Evolutionary conservation across 2,888 invertebrate species (phyloP), one percentile per base, ranked within the genome.

Genomic region (Oligia fasciuncula): DNA sequence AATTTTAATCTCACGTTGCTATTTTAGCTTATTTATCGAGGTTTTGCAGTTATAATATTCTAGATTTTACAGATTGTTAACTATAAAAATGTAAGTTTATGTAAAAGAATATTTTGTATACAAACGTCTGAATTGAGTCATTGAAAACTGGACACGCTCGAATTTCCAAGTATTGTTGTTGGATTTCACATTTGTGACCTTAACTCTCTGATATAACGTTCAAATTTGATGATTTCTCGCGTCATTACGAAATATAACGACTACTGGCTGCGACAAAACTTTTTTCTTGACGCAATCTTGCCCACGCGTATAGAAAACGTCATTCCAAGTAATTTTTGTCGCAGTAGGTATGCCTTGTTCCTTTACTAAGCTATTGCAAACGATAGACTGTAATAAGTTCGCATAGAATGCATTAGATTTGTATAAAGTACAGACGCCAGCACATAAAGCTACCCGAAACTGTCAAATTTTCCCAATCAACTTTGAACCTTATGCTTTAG

Each of bases 351-450:
- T 69, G 66, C 35, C 54, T 73, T 57, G 14, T 1, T 13, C 17
- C 4, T 65, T 23, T 13, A 54, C 62, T 67, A 72, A 81, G 49
- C 75, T 63, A 76, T 69, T 35, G 54, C 65, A 79, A 78, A 68
- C 17, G 76, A 87, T 84, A 88, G 90, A 86, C 87, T 90, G 91
- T 80, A 80, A 54, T 78, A 77, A 73, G 46, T 77, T 84, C 76
- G 86, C 87, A 90, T 91, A 87, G 86, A 88, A 89, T 88, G 87
- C 88, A 81, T 89, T 90, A 88, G 82, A 83, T 80, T 81, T 90
- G 83, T 88, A 88, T 87, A 83, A 85, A 83, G 85, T 86, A 29
- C 29, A 29, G 29, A 1, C 29, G 29, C 29, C 29, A 29, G 29
- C 29, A 29, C 29, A 29, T 29, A 1, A 29, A 29, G 29, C 29